Evolutionary conservation across 1,140 invertebrate genomes (phyloP).

Genomic region (Orius laevigatus): DNA sequence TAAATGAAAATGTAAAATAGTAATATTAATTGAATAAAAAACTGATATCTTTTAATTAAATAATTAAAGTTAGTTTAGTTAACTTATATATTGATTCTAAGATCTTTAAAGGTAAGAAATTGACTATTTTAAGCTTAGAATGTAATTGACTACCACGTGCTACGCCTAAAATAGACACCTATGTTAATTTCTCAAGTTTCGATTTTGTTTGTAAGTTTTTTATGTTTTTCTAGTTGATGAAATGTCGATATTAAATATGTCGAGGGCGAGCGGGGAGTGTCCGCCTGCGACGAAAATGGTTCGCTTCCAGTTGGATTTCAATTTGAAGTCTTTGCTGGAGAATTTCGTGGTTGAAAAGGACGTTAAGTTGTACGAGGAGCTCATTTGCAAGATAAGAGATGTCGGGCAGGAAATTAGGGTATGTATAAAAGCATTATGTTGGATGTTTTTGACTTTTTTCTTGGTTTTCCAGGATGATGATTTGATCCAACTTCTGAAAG

Average conservation of each 20-base stretch:
- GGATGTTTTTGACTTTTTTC: constrained; percentile 1
- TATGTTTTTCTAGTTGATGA: neutral
- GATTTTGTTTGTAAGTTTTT: neutral
- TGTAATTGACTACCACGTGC: neutral
- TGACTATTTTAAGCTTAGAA: neutral
- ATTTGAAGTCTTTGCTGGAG: constrained; percentile 18
- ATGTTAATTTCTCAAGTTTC: no score
- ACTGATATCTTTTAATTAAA: no score
- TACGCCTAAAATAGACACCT: neutral
- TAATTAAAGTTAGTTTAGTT: no score
- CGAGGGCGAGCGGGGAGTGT: neutral
- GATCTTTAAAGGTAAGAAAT: no score
- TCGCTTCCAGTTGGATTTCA: constrained; percentile 25
- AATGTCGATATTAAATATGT: constrained; percentile 6
- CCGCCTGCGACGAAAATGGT: constrained; percentile 17
- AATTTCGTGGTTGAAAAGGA: constrained; percentile 19
- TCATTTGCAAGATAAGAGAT: constrained; percentile 28
- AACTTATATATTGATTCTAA: no score
- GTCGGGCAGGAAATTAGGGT: constrained; percentile 24
- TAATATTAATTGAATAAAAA: no score
- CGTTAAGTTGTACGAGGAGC: constrained; percentile 25
- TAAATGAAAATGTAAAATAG: no score
- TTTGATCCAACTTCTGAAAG: constrained; percentile 32
- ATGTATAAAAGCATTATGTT: constrained; percentile 3
- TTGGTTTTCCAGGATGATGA: constrained; percentile 34